These are phyloP conservation scores for Rhyacophila brunnea DNA, from an alignment of 1,140 invertebrate species.

Conservation along the genomic window DNA sequence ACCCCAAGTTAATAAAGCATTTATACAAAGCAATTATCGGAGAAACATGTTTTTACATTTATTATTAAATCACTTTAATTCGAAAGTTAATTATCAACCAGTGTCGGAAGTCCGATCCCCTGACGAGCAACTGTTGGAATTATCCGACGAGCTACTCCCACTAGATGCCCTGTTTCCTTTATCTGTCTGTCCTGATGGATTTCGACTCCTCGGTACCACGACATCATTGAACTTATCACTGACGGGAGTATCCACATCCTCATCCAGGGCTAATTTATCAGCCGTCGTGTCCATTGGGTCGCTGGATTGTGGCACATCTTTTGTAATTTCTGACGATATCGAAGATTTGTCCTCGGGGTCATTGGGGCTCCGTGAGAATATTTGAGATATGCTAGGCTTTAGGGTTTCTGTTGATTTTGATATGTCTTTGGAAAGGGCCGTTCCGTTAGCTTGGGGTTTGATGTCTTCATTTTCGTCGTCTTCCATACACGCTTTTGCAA, in stretches of 20 bases:
- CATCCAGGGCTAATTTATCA: slow-evolving; percentile 1
- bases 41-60: too few relatives aligned
- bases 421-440: slow-evolving; percentile 47
- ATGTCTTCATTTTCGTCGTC: slow-evolving; percentile 51
- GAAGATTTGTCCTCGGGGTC: slow-evolving; percentile 14
- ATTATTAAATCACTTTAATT: too few relatives aligned
- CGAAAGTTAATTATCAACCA: slow-evolving; percentile 7
- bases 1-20: too few relatives aligned
- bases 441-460: slow-evolving; percentile 33
- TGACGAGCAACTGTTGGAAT: slow-evolving; percentile 25
- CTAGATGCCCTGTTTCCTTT: slow-evolving; percentile 18
- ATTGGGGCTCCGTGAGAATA: slow-evolving; percentile 23
- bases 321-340: not conserved
- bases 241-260: slow-evolving; percentile 8
- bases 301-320: not conserved
- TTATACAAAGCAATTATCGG: too few relatives aligned
- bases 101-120: slow-evolving; percentile 33
- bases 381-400: slow-evolving; percentile 41
- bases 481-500: slow-evolving; percentile 59
- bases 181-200: not conserved
- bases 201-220: not conserved
- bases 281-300: not conserved
- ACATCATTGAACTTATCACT: slow-evolving; percentile 4
- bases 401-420: slow-evolving; percentile 53
- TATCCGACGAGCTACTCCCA: slow-evolving; percentile 32